Percentiles rank a stretch among this genome's conserved stretches.
phyloP scores from a whole-genome alignment of 2,888 invertebrate genomes.

The Drosophila macrospina region DNA sequence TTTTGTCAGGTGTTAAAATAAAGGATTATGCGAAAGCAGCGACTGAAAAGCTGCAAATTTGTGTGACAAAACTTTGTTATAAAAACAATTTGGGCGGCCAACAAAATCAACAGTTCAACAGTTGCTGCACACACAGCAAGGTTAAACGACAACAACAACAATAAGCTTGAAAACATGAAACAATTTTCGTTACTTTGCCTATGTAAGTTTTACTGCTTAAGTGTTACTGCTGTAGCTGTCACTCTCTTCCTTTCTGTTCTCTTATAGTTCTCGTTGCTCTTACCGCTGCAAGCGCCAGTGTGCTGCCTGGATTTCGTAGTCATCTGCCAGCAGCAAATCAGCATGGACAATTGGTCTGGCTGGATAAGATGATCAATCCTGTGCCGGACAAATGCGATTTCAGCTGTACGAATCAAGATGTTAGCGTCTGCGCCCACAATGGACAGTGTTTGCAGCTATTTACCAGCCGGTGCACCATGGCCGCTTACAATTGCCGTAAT shows the following conservation, averaged over 20 bases:
- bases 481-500: slow-evolving; percentile 78
- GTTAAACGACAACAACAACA: slow-evolving; percentile 28
- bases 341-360: slow-evolving; percentile 49
- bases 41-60: slow-evolving; percentile 16
- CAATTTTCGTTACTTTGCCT: slow-evolving; percentile 33
- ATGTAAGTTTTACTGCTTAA: slow-evolving; percentile 42
- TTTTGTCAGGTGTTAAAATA: slow-evolving; percentile 71
- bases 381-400: slow-evolving; percentile 69
- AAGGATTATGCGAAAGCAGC: slow-evolving; percentile 55
- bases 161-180: slow-evolving; percentile 41
- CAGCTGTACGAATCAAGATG: slow-evolving; percentile 61
- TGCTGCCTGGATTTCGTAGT: slow-evolving; percentile 39
- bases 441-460: slow-evolving; percentile 76
- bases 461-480: slow-evolving; percentile 68
- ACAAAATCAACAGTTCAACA: slow-evolving; percentile 58
- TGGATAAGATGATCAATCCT: slow-evolving; percentile 26
- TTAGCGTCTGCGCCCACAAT: slow-evolving; percentile 69
- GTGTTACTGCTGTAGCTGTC: not conserved
- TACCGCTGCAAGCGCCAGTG: slow-evolving; percentile 40
- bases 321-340: slow-evolving; percentile 56
- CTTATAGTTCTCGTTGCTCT: slow-evolving; percentile 34
- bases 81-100: slow-evolving; percentile 39
- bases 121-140: slow-evolving; percentile 60
- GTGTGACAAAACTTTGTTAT: slow-evolving; percentile 42
- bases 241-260: not conserved